These are phyloP conservation scores for Oxygymnocypris stewartii DNA, from an alignment of 2,113 vertebrate species.

Conservation along the genomic window DNA sequence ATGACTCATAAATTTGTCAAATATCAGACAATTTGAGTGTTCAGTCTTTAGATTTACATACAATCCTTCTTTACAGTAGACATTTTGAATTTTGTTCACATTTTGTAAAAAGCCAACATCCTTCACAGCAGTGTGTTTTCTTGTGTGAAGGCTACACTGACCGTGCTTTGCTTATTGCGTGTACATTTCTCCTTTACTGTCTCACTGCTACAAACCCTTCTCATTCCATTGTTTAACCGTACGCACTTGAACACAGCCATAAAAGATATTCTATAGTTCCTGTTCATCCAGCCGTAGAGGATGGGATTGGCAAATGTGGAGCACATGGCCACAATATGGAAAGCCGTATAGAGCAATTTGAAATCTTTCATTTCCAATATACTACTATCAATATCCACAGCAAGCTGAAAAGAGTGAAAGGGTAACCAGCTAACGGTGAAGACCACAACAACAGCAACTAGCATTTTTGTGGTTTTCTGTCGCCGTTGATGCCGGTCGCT, in stretches of 20 bases:
- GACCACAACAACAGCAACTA: slow-evolving; percentile 91
- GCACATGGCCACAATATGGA: slow-evolving; percentile 95
- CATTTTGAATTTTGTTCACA: neutral
- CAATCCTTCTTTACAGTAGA: neutral
- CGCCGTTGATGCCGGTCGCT: slow-evolving; percentile 86
- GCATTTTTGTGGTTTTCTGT: slow-evolving; percentile 92
- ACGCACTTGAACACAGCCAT: slow-evolving; percentile 84
- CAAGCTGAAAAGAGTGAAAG: slow-evolving; percentile 92
- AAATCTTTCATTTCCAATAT: slow-evolving; percentile 89
- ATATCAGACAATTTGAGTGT: neutral
- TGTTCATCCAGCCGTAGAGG: slow-evolving; percentile 98
- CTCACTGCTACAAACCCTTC: slow-evolving; percentile 73
- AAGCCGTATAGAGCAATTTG: slow-evolving; percentile 90
- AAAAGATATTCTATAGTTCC: slow-evolving; percentile 92
- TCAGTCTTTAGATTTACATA: neutral
- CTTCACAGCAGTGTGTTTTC: slow-evolving; percentile 45
- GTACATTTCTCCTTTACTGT: slow-evolving; percentile 62
- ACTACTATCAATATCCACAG: slow-evolving; percentile 88
- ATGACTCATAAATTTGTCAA: neutral
- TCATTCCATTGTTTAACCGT: slow-evolving; percentile 63
- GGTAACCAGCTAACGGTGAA: slow-evolving; percentile 95
- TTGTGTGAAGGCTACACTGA: slow-evolving; percentile 20
- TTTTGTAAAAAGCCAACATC: neutral
- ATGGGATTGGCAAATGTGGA: slow-evolving; percentile 95
- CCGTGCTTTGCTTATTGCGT: slow-evolving; percentile 13